phyloP scores from a whole-genome alignment of 2,113 vertebrate genomes.

The Cisticola juncidis region DNA sequence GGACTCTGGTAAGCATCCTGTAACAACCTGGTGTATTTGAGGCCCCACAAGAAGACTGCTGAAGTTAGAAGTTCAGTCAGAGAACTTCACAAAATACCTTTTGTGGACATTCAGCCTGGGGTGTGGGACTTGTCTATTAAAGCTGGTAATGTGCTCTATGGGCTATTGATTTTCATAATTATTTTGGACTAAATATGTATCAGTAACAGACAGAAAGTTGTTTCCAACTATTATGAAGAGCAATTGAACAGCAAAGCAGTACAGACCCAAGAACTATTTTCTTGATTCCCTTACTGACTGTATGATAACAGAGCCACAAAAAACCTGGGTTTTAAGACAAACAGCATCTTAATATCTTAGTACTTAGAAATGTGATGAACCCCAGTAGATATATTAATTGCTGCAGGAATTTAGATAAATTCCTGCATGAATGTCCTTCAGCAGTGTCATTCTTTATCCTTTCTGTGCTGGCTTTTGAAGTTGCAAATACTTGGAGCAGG shows the following conservation, averaged over 20 bases:
- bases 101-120: background rate
- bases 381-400: background rate
- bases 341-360: background rate
- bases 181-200: background rate
- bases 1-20: background rate
- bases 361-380: background rate
- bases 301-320: background rate
- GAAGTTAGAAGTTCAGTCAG: background rate
- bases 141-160: fast-evolving
- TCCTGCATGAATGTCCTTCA: background rate
- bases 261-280: background rate
- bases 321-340: background rate
- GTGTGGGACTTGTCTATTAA: background rate
- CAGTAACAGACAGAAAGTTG: background rate
- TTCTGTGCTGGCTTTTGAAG: background rate
- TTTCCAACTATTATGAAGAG: background rate
- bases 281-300: background rate
- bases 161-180: background rate
- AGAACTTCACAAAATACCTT: background rate
- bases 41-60: background rate
- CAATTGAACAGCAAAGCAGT: background rate
- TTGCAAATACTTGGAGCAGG: background rate
- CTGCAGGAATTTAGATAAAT: background rate
- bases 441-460: background rate
- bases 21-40: background rate